Evolutionary conservation across 2,888 invertebrate species (phyloP).

Genomic region (Chrysotoxum bicinctum): DNA sequence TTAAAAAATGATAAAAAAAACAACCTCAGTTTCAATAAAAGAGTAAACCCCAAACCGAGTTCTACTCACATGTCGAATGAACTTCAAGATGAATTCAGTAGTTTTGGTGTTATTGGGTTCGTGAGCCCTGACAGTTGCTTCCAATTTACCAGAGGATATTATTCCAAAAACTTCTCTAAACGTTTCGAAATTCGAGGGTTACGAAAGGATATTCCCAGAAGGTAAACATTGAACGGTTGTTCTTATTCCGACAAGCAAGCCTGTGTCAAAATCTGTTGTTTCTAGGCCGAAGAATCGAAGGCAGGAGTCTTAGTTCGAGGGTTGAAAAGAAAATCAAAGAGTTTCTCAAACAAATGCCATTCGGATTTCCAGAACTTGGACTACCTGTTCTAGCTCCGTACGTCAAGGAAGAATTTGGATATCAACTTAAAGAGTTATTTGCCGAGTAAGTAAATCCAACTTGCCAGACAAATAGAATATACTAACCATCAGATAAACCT

Average conservation of each 20-base stretch:
- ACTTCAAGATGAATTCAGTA: conserved; percentile 4
- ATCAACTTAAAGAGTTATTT: conserved; percentile 74
- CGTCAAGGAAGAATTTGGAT: conserved; percentile 76
- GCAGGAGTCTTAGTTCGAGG: not conserved
- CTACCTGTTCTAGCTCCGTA: conserved; percentile 79
- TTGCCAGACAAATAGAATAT: not conserved
- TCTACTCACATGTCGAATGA: not conserved
- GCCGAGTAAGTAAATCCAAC: conserved; percentile 76
- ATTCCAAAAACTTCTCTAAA: not conserved
- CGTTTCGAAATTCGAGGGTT: not conserved
- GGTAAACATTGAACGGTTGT: not conserved
- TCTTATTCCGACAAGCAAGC: not conserved
- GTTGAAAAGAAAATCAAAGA: conserved; percentile 33
- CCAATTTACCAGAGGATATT: not conserved
- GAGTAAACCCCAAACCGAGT: too few relatives aligned
- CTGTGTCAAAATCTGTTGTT: not conserved
- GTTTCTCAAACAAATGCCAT: conserved; percentile 74
- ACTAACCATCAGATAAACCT: not conserved
- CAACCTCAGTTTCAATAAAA: not conserved
- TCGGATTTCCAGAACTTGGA: conserved; percentile 77
- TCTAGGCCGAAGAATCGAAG: not conserved
- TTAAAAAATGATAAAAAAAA: not conserved
- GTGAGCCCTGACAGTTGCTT: not conserved
- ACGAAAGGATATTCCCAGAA: not conserved
- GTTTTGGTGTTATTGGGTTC: not conserved